Percentiles rank a stretch among this genome's conserved stretches.
Conservation (phyloP, 2,888 invertebrate genomes). For the Mesopsocus fuscifrons region DNA sequence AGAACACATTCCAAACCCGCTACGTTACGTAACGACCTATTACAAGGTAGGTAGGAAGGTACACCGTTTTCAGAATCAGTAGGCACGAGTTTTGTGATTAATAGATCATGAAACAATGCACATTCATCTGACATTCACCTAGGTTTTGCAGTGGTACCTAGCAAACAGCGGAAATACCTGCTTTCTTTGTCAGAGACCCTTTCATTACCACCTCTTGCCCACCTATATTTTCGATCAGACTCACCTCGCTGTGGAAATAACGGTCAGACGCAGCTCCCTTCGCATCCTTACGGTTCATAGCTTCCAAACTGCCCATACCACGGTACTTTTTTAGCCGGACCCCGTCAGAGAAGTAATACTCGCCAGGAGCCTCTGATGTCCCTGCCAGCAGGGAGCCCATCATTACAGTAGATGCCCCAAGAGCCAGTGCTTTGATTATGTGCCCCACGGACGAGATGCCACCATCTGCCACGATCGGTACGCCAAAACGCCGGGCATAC, state of each 20-base stretch:
- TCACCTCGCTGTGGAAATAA: constrained; percentile 28
- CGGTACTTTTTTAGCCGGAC: constrained; percentile 95
- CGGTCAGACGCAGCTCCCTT: constrained; percentile 72
- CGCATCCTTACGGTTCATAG: constrained; percentile 87
- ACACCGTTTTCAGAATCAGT: no score
- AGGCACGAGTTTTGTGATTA: no score
- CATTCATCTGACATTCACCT: no score
- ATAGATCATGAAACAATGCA: no score
- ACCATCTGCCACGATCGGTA: constrained; percentile 98
- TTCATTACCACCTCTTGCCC: no score
- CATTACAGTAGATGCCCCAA: constrained; percentile 95
- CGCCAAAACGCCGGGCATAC: constrained; percentile 69
- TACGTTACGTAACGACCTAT: no score
- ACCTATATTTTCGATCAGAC: no score
- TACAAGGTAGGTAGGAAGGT: no score
- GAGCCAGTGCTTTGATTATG: constrained; percentile 80
- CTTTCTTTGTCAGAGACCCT: no score
- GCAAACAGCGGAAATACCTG: no score
- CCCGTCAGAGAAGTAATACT: constrained; percentile 97
- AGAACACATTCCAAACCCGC: no score
- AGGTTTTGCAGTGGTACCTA: no score
- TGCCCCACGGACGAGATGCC: constrained; percentile 95
- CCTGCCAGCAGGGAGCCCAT: constrained; percentile 98
- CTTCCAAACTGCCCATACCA: constrained; percentile 97
- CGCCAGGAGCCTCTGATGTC: constrained; percentile 96